Base-by-base conservation (phyloP, 2,113 vertebrate genomes). In the Tupaia tana region DNA sequence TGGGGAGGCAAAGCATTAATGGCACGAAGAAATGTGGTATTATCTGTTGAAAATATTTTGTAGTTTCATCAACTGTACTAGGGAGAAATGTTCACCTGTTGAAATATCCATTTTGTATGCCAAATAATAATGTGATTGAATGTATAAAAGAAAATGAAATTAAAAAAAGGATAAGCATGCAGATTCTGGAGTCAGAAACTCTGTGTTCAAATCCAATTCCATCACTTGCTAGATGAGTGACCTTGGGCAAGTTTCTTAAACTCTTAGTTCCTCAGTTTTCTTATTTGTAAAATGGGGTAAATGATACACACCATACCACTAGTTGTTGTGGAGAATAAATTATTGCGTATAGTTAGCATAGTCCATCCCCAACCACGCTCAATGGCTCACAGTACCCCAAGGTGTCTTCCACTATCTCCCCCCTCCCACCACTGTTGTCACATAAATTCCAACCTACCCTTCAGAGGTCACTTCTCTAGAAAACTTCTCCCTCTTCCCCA, bases 241-340 rank as follows among this genome's bases (percentile, higher is more conserved):
- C 16, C 54, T 4, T 7, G 24, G 69, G 20, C 31, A 69, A 29
- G 11, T 83, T 74, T 83, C 31, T 71, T 67, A 7, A 14, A 31
- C 31, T 83, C 15, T 25, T 10, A 15, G 1, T 34, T 84, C 70
- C 83, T 91, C 61, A 71, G 74, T 75, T 86, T 94, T 43, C 67
- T 90, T 4, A 7, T 25, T 81, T 78, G 52, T 92, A 75, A 93
- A 95, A 18, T 78, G 25, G 88, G n/a, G 20, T 86, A 15, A 84
- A 92, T 18, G 9, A 34, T 0, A n/a, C 54, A 9, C 3, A 24
- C 1, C 52, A 54, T n/a, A 14, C 0, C 19, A 24, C 7, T n/a
- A 22, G 24, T 31, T 93, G 24, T n/a, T 61, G 14, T 81, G 58
- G 9, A 18, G 22, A 84, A 82, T 73, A 79, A 71, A 87, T n/a